phyloP scores from a whole-genome alignment of 2,113 vertebrate species.

The Hepsetus odoe region DNA sequence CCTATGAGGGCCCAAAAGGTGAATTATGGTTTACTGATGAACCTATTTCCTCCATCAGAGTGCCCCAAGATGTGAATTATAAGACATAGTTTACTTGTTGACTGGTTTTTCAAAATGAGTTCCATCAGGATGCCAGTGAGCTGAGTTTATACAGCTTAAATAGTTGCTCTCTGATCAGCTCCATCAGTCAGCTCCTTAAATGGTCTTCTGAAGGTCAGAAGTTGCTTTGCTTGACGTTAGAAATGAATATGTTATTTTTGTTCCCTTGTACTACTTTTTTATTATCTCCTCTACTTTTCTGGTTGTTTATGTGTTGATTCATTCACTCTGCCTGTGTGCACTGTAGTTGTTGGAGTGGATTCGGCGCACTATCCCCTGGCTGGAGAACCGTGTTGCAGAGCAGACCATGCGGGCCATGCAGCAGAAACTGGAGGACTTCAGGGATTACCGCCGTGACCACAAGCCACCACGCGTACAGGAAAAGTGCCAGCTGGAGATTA shows the following conservation, averaged over 20 bases:
- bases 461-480: conserved; percentile 91
- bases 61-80: too few relatives aligned
- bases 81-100: too few relatives aligned
- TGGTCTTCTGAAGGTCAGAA: neutral
- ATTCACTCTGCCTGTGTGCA: neutral
- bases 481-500: conserved; percentile 94
- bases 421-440: conserved; percentile 91
- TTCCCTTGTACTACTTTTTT: too few relatives aligned
- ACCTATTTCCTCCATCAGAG: too few relatives aligned
- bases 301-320: neutral
- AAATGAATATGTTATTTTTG: too few relatives aligned
- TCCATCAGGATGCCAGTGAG: too few relatives aligned
- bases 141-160: neutral
- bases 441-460: conserved; percentile 89
- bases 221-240: too few relatives aligned
- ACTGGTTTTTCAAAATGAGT: too few relatives aligned
- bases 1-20: too few relatives aligned
- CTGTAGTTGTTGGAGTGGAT: conserved; percentile 84
- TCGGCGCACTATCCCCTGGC: conserved; percentile 82
- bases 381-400: conserved; percentile 83
- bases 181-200: neutral
- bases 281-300: neutral
- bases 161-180: neutral
- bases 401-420: conserved; percentile 90
- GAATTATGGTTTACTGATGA: too few relatives aligned